Base-by-base conservation (phyloP, 2,797 vertebrate species). In the Uromys caudimaculatus region DNA sequence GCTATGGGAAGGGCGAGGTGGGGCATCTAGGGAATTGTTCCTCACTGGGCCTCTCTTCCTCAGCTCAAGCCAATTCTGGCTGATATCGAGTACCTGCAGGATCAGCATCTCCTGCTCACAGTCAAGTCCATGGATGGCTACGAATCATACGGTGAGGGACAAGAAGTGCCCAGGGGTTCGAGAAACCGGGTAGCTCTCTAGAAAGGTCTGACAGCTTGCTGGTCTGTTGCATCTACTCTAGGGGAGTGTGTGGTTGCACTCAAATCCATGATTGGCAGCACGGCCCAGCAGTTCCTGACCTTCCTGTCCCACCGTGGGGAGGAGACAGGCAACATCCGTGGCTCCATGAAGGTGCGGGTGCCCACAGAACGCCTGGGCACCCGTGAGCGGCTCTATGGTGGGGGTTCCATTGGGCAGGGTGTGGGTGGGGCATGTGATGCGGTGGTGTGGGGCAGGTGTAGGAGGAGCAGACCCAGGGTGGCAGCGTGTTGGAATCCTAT, bases 181-280 rank as follows among this genome's bases (percentile, higher is more conserved):
- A 81, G 76, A 89, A 94, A 58, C 62, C 75, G 17, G 1, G 81
- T 41, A 38, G 58, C 44, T 19, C 56, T 21, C 76, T 17, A 62
- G 76, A 56, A 78, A 78, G 17, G 23, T 50, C 47, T 77, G 24
- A 0, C 9, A 82, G 23, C 32, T 12, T 12, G 17, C 92, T n/a
- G 1, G 4, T 41, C 41, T 82, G 8, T 64, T 69, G 9, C 27
- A 50, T 96, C 35, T 95, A 0, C 21, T 73, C 23, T 96, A 99
- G 99, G 99, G 12, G 99, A 99, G 96, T 99, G 99, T 50, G 99
- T 99, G 82, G 98, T 99, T 58, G 99, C 99, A 0, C 99, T 99
- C 89, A 99, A 99, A 98, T 99, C 99, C 0, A 99, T 99, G 99
- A 99, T 99, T 1, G 99, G 99, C 97, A 99, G 99, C 98, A 99